Base-by-base conservation (phyloP, 92 coral and sea anemone species). In the Bergia sp. region DNA sequence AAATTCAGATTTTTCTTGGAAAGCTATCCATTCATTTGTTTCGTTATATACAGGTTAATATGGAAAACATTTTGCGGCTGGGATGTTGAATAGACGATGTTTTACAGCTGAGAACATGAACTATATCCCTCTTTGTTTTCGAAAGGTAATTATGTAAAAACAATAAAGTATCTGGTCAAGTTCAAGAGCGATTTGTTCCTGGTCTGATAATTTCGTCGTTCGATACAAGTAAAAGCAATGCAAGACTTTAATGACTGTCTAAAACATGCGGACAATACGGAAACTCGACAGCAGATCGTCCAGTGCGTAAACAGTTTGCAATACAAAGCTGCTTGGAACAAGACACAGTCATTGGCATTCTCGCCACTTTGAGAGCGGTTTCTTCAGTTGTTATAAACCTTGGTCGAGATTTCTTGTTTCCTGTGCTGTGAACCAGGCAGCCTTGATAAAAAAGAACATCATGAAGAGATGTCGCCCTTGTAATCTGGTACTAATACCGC, bases 161-260 rank as follows among this genome's bases (percentile, higher is more conserved):
- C 4, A 84, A 67, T 43, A 73, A 84, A 71, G 36, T 37, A 84
- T 37, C 72, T 23, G 72, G 49, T 84, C 79, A 47, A 84, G 40
- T 64, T 69, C 42, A 21, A 45, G 45, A 69, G 38, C 79, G 42
- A 38, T 50, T 23, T 71, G 40, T 43, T 47, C n/a, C 55, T 50
- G 38, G 58, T 65, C 12, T 36, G 85, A 29, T 57, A 7, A 80
- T 12, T 66, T 82, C 37, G 42, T 16, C 76, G 57, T 10, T 29
- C 76, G 86, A 38, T 44, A 72, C 58, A 18, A 36, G 23, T 69
- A 71, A 84, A 83, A 84, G 72, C 65, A 69, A 44, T 45, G 38
- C 29, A 9, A 67, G 53, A 41, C 84, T 55, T 73, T 20, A 2
- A 74, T 83, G 23, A 4, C 42, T 82, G 16, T 18, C 37, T n/a